Evolutionary conservation across 2,797 vertebrate species (phyloP).

Genomic region (Poecilia wingei): DNA sequence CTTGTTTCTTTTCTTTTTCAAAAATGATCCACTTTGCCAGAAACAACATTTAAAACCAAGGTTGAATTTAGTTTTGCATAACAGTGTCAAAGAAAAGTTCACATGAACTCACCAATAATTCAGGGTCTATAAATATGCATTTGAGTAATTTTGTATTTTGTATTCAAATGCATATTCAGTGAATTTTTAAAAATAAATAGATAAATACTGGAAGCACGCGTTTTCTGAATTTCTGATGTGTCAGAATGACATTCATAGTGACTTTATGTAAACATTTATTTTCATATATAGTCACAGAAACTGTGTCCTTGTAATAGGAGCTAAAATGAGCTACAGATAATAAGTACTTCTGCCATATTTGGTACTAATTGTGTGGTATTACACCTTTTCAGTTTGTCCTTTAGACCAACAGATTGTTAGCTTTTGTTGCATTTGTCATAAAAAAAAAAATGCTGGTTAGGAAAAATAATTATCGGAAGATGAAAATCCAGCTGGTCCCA

Average conservation of each 20-base stretch:
- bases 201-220: not conserved
- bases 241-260: not conserved
- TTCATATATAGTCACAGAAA: not conserved
- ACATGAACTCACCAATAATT: not conserved
- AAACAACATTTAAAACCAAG: conserved; percentile 18
- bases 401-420: not conserved
- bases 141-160: not conserved
- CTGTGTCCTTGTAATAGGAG: not conserved
- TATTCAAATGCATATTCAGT: not conserved
- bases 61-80: not conserved
- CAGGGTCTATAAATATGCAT: not conserved
- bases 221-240: not conserved
- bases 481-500: not conserved
- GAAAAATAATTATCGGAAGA: not conserved
- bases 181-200: not conserved
- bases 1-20: conserved; percentile 1
- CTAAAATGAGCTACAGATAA: not conserved
- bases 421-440: not conserved
- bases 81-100: not conserved
- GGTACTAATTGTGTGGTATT: not conserved
- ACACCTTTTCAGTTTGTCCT: not conserved
- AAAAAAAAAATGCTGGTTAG: not conserved
- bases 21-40: conserved; percentile 7
- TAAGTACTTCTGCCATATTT: not conserved
- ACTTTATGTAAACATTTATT: not conserved